Evolutionary conservation across 2,113 vertebrate species (phyloP).

Genomic region (Leptobrachium leishanense): DNA sequence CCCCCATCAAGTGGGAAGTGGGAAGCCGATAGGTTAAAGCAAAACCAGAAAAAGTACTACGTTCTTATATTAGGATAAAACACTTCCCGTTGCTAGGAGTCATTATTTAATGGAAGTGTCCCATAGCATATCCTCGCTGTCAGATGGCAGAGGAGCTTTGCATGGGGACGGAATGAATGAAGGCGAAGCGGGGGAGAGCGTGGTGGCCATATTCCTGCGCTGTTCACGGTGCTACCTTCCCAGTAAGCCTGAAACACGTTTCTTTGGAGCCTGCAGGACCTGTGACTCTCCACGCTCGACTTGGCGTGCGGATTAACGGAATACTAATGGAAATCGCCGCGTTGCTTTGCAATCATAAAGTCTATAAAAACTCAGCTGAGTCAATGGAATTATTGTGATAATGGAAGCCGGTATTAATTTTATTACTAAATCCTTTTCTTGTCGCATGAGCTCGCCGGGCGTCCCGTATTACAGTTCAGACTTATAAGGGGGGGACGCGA

Average conservation of each 20-base stretch:
- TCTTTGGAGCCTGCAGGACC: slow-evolving; percentile 16
- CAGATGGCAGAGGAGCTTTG: not conserved
- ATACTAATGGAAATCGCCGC: slow-evolving; percentile 25
- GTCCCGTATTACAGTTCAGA: not conserved
- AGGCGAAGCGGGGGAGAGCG: no score
- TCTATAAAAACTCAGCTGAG: slow-evolving; percentile 34
- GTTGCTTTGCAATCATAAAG: slow-evolving; percentile 42
- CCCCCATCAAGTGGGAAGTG: no score
- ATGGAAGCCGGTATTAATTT: slow-evolving; percentile 32
- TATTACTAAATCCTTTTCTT: slow-evolving; percentile 15
- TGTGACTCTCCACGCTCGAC: slow-evolving; percentile 28
- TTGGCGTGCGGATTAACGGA: slow-evolving; percentile 29
- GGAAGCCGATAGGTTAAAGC: no score
- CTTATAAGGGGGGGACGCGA: not conserved
- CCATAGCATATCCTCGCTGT: not conserved
- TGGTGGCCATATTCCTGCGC: not conserved
- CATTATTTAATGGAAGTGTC: no score
- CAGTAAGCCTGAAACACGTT: not conserved
- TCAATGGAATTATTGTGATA: slow-evolving; percentile 34
- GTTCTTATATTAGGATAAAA: no score
- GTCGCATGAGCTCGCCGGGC: not conserved
- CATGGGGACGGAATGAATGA: no score
- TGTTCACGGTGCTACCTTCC: not conserved
- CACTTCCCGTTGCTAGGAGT: no score
- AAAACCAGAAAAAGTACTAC: no score